Evolutionary conservation across 2,888 invertebrate species (phyloP).

Genomic region (Cheilosia vernalis): DNA sequence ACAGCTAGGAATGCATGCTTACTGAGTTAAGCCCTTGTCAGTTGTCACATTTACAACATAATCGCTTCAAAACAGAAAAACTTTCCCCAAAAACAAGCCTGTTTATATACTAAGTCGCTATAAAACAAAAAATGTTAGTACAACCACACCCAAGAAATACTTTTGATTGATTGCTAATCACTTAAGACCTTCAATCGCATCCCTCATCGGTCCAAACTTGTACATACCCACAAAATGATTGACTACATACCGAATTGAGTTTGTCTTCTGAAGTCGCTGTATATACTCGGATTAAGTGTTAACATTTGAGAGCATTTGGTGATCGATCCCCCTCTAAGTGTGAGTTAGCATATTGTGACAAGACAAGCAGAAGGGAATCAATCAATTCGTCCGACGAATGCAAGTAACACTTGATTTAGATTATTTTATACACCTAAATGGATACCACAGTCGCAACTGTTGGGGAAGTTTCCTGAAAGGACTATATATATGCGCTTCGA

Average conservation of each 20-base stretch:
- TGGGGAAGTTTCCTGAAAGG: not conserved
- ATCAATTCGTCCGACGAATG: conserved; percentile 61
- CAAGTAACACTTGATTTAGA: conserved; percentile 61
- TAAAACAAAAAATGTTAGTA: conserved; percentile 8
- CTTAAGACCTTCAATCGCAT: conserved; percentile 34
- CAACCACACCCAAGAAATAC: conserved; percentile 6
- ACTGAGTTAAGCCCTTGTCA: too few relatives aligned
- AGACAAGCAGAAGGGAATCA: conserved; percentile 66
- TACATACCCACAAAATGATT: conserved; percentile 43
- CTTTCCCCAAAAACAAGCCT: too few relatives aligned
- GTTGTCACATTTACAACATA: too few relatives aligned
- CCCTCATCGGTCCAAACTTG: conserved; percentile 42
- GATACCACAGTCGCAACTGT: conserved; percentile 31
- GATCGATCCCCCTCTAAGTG: conserved; percentile 58
- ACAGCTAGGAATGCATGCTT: too few relatives aligned
- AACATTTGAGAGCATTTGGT: conserved; percentile 63
- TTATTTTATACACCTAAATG: conserved; percentile 51
- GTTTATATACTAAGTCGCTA: too few relatives aligned
- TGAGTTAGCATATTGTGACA: conserved; percentile 60
- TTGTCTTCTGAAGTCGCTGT: not conserved
- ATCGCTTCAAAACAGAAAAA: too few relatives aligned
- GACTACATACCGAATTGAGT: conserved; percentile 62
- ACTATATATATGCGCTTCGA: not conserved
- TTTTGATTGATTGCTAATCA: conserved; percentile 71
- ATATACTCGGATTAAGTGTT: conserved; percentile 58